phyloP scores from a whole-genome alignment of 2,888 invertebrate genomes.

The Cosmia pyralina region DNA sequence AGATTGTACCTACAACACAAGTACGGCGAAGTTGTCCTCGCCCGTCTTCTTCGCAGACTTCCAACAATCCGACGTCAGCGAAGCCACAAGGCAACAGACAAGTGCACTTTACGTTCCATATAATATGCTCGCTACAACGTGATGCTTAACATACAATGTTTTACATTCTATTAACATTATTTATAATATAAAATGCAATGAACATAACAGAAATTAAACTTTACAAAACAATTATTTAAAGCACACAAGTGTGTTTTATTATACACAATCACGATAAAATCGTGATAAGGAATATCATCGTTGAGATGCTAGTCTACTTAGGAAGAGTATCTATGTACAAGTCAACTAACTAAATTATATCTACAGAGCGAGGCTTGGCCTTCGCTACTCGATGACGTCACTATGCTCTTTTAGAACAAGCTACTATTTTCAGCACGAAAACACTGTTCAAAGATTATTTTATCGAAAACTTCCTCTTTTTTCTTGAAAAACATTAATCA shows the following conservation, averaged over 20 bases:
- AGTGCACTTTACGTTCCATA: neutral
- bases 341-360: conserved; percentile 14
- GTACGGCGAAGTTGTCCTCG: neutral
- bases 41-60: neutral
- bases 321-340: conserved; percentile 37
- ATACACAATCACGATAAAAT: conserved; percentile 11
- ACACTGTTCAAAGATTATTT: too few relatives aligned
- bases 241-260: conserved; percentile 15
- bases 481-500: too few relatives aligned
- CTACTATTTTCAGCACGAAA: too few relatives aligned
- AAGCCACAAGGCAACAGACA: too few relatives aligned
- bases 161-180: conserved; percentile 37
- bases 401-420: conserved; percentile 26
- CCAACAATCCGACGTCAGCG: too few relatives aligned
- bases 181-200: conserved; percentile 63
- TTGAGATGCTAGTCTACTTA: conserved; percentile 10
- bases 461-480: too few relatives aligned
- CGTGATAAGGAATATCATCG: conserved; percentile 23
- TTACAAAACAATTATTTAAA: conserved; percentile 18
- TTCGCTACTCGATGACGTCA: neutral
- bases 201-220: conserved; percentile 30
- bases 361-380: conserved; percentile 28
- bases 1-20: conserved; percentile 43
- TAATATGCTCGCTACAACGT: conserved; percentile 9
- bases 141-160: conserved; percentile 39